Evolutionary conservation across 2,888 invertebrate species (phyloP), one percentile per base, ranked within the genome.

Genomic region (Pyrochroa serraticornis): DNA sequence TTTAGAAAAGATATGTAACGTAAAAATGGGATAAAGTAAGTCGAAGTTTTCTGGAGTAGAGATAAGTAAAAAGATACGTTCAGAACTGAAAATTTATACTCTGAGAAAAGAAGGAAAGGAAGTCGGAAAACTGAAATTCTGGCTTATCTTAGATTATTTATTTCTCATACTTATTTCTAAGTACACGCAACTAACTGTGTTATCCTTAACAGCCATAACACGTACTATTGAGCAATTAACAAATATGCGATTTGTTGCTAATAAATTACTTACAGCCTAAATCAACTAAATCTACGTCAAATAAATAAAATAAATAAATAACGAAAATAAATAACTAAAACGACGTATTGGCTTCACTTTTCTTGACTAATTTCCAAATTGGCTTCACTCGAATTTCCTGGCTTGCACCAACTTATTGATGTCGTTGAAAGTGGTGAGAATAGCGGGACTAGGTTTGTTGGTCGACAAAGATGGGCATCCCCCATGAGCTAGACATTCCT

Each of bases 401-500:
- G 93, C 93, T 58, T 90, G 88, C 0, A 93, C 93, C 63, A 93
- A 83, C 79, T 93, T 93, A 74, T 93, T 93, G 67, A 93, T 93
- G 69, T 93, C 92, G 69, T 93, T 89, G 78, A 88, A 93, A 0
- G 92, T 92, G 30, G 91, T 90, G 45, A 93, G 85, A 91, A 93
- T 92, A 9, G 92, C 92, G 57, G 92, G 92, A 77, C 85, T 86
- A 44, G 85, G 84, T 41, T 87, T 86, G 65, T 85, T 83, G 22
- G 86, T 82, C 0, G 86, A 83, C 43, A 86, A 84, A 0, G 81
- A 74, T 0, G 85, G 81, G 76, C 93, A 93, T 1, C 84, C 84
- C 67, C 81, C 82, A 74, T 90, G 89, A 0, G 83, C 81, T n/a
- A 84, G 79, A 72, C 93, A 93, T 71, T 87, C 87, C 7, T 84